phyloP scores from a whole-genome alignment of 1,140 invertebrate species.

The Diorhabda carinulata region DNA sequence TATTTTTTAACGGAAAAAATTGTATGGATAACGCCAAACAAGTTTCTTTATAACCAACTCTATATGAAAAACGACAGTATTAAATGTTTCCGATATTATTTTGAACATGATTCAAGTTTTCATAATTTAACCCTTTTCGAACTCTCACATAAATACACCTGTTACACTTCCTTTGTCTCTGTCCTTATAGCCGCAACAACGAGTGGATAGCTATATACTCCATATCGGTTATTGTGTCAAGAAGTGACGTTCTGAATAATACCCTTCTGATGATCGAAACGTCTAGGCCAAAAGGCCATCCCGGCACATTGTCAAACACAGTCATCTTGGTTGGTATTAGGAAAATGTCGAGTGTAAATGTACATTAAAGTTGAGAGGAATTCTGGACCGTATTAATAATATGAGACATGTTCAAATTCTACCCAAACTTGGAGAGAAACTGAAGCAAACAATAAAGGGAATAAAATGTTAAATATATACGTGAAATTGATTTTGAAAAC shows the following conservation, averaged over 20 bases:
- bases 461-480: too few relatives aligned
- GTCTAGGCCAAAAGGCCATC: conserved; percentile 10
- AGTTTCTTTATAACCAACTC: too few relatives aligned
- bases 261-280: conserved; percentile 12
- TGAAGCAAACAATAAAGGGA: too few relatives aligned
- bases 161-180: conserved; percentile 15
- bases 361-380: not conserved
- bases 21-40: too few relatives aligned
- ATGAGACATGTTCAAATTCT: too few relatives aligned
- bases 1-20: too few relatives aligned
- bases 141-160: conserved; percentile 11
- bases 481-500: too few relatives aligned
- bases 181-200: conserved; percentile 1
- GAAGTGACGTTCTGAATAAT: conserved; percentile 22
- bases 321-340: not conserved
- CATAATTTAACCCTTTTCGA: not conserved
- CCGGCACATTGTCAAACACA: conserved; percentile 6
- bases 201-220: conserved; percentile 5
- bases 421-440: too few relatives aligned
- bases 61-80: too few relatives aligned
- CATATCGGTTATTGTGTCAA: conserved; percentile 23
- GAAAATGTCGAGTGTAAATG: not conserved
- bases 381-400: too few relatives aligned
- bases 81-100: not conserved
- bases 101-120: not conserved